These are phyloP conservation scores for Perithous albicinctus DNA, from an alignment of 2,888 invertebrate genomes.

Conservation along the genomic window DNA sequence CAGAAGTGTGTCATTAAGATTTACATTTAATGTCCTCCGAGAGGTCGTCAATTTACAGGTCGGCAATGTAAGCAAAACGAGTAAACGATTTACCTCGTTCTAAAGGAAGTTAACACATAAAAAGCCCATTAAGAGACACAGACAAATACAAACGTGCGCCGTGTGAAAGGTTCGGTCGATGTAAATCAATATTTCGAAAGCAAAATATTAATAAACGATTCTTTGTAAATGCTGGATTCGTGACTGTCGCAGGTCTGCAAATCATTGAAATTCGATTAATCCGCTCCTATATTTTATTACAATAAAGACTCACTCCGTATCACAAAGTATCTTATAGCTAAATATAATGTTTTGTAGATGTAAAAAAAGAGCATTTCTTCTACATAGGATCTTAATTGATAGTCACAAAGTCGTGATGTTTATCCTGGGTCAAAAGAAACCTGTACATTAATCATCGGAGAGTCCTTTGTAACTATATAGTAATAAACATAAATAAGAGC, in stretches of 20 bases:
- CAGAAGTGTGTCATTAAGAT: conserved; percentile 65
- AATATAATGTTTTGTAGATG: conserved; percentile 40
- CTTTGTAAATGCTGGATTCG: conserved; percentile 70
- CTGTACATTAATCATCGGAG: not conserved
- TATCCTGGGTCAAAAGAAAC: not conserved
- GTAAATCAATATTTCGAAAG: conserved; percentile 76
- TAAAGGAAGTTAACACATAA: conserved; percentile 23
- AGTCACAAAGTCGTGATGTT: not conserved
- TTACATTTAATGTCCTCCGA: conserved; percentile 32
- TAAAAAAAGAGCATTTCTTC: conserved; percentile 49
- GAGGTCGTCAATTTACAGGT: conserved; percentile 15
- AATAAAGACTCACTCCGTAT: conserved; percentile 38
- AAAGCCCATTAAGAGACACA: not conserved
- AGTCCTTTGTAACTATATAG: not conserved
- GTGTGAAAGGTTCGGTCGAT: conserved; percentile 71
- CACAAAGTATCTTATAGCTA: conserved; percentile 62
- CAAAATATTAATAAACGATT: conserved; percentile 74
- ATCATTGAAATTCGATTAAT: conserved; percentile 4
- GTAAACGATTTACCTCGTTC: conserved; percentile 42
- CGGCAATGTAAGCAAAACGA: conserved; percentile 30
- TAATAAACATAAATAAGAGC: not conserved
- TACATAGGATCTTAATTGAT: not conserved
- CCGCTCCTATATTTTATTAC: conserved; percentile 33
- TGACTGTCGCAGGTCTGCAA: not conserved
- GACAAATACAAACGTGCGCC: conserved; percentile 34